Evolutionary conservation across 1,140 invertebrate species (phyloP), one percentile per base, ranked within the genome.

Genomic region (Lasioglossum albipes): DNA sequence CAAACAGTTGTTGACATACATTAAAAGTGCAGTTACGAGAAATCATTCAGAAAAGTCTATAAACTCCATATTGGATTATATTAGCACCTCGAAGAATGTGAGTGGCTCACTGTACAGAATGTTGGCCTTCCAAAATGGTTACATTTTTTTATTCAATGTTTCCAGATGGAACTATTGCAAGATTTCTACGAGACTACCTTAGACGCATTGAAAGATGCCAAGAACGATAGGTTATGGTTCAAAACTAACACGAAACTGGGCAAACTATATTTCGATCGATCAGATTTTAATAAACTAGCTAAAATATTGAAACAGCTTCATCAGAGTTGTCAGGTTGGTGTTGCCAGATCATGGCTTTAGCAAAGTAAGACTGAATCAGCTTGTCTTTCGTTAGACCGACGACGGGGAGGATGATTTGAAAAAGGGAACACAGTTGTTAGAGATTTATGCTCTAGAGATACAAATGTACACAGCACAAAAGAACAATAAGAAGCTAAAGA

Each of bases 401-500:
- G 98, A 99, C 91, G 99, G 99, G n/a, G 98, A 99, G 94, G 99
- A 99, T 94, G 99, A 99, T 93, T 94, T 99, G 68, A 99, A 99
- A 92, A 99, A 99, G 93, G 98, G 99, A 64, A 99, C 99, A 3
- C 99, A 99, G 90, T 93, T 99, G 12, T 93, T 99, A 64, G 99
- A 99, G 94, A 99, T 99, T 73, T 99, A 99, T 94, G 99, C 99
- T 0, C 93, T 99, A 84, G 99, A 99, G 95, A 99, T 99, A 90
- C 99, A 99, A 95, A 99, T 99, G 99, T 99, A 99, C 91, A 99
- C 99, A 2, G 98, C 98, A 75, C 99, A 99, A 94, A 99, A 99
- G 91, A 99, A 99, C 92, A 99, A 99, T 91, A 99, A 99, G 92
- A 99, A 99, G 93, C 93, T 99, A 10, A 99, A 99, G 94, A 97